Evolutionary conservation across 2,888 invertebrate species (phyloP).

Genomic region (Fissipunctia ypsillon): DNA sequence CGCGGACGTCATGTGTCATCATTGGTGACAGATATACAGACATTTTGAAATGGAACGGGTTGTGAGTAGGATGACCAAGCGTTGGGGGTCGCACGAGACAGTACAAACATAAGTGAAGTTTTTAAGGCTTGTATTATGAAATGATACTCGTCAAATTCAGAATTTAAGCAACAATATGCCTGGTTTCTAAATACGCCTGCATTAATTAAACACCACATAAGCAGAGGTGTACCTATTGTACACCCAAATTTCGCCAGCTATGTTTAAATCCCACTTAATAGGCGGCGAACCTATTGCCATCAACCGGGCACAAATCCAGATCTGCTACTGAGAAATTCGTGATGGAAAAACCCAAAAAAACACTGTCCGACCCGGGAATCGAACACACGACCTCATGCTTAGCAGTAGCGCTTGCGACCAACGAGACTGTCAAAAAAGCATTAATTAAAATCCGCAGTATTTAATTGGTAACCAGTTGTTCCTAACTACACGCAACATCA

Average conservation of each 20-base stretch:
- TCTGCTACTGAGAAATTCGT: too few species aligned
- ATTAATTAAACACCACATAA: too few species aligned
- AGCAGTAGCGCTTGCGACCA: too few species aligned
- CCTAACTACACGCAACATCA: background rate
- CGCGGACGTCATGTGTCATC: conserved; percentile 88
- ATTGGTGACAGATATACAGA: conserved; percentile 84
- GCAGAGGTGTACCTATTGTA: too few species aligned
- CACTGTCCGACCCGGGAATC: too few species aligned
- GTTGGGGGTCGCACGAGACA: background rate
- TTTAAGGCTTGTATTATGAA: background rate
- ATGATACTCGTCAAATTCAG: background rate
- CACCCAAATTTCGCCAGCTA: too few species aligned
- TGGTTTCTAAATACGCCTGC: background rate
- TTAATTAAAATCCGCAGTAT: background rate
- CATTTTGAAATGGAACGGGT: conserved; percentile 82
- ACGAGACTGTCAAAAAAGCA: too few species aligned
- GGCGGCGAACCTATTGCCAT: too few species aligned
- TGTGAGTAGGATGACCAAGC: conserved; percentile 37
- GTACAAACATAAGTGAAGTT: background rate
- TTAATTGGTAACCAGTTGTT: background rate
- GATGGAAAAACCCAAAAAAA: too few species aligned
- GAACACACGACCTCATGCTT: too few species aligned
- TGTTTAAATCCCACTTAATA: too few species aligned
- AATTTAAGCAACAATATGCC: background rate
- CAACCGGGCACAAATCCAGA: too few species aligned